phyloP scores from a whole-genome alignment of 2,888 invertebrate species.

The Gymnoscelis rufifasciata region DNA sequence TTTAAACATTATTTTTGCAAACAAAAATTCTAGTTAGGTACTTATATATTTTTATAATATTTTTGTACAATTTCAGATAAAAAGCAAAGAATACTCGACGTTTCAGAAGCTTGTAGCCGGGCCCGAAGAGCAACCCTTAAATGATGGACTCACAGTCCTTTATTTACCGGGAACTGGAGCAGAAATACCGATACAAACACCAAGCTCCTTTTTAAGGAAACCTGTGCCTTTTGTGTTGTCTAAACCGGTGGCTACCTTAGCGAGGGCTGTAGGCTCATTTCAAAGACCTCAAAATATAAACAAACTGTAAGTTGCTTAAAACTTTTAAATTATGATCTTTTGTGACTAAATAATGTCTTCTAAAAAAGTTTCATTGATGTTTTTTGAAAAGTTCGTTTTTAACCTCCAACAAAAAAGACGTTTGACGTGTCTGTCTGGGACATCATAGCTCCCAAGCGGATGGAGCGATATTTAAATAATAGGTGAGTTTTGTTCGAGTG shows the following conservation, averaged over 20 bases:
- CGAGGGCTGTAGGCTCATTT: not conserved
- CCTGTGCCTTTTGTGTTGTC: not conserved
- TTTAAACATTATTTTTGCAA: too few species aligned
- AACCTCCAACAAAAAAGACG: too few species aligned
- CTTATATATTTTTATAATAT: too few species aligned
- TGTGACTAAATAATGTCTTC: too few species aligned
- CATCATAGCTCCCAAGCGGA: too few species aligned
- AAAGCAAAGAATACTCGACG: not conserved
- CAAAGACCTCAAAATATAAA: not conserved
- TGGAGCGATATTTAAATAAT: too few species aligned
- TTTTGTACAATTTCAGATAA: not conserved
- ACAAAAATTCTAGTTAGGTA: too few species aligned
- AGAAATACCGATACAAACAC: not conserved
- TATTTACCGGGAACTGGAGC: not conserved
- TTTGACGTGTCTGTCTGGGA: too few species aligned
- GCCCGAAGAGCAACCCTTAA: not conserved
- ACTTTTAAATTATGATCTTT: too few species aligned
- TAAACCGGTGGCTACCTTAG: not conserved
- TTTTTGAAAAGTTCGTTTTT: too few species aligned
- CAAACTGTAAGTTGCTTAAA: slow-evolving; percentile 16
- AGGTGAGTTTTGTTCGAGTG: too few species aligned
- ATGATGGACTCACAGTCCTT: not conserved
- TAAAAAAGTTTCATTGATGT: too few species aligned
- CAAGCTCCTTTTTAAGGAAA: not conserved
- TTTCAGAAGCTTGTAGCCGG: not conserved